phyloP scores from a whole-genome alignment of 2,888 invertebrate genomes.

The Brachypalpus laphriformis region DNA sequence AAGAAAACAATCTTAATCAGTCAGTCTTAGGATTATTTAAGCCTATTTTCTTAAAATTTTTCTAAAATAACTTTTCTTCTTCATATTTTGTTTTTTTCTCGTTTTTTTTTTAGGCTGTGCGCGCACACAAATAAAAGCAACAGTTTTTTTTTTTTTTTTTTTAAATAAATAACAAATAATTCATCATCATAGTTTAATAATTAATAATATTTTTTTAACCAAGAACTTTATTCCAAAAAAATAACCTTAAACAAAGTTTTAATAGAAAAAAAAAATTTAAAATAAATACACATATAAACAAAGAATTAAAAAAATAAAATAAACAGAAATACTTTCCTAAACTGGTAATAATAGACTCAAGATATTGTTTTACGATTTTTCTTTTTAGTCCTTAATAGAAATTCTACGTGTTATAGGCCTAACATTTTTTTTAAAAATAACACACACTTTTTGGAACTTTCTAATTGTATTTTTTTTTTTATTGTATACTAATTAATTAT shows the following conservation, averaged over 20 bases:
- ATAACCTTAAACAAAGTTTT: constrained; percentile 55
- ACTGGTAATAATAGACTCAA: constrained; percentile 68
- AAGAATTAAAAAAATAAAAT: constrained; percentile 21
- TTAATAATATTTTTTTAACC: constrained; percentile 32
- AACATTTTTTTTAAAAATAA: constrained; percentile 61
- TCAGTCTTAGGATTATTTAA: constrained; percentile 74
- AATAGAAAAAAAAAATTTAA: constrained; percentile 23
- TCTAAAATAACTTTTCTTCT: constrained; percentile 64
- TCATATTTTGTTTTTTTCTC: not conserved
- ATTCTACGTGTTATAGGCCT: constrained; percentile 48
- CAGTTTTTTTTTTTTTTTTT: constrained; percentile 36
- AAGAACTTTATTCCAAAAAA: constrained; percentile 28
- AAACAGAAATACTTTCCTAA: constrained; percentile 72
- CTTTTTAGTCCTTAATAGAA: constrained; percentile 56
- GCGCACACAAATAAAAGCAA: constrained; percentile 59
- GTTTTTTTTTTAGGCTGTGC: constrained; percentile 41
- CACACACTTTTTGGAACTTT: constrained; percentile 71
- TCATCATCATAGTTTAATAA: constrained; percentile 44
- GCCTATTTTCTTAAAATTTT: constrained; percentile 71
- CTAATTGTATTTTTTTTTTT: constrained; percentile 55
- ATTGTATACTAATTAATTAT: constrained; percentile 38
- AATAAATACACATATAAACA: constrained; percentile 52
- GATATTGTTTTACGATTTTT: constrained; percentile 62
- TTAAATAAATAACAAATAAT: constrained; percentile 71
- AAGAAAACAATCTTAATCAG: constrained; percentile 74